These are phyloP conservation scores for Drosophila fulvimacula DNA, from an alignment of 2,888 invertebrate genomes.

Conservation along the genomic window DNA sequence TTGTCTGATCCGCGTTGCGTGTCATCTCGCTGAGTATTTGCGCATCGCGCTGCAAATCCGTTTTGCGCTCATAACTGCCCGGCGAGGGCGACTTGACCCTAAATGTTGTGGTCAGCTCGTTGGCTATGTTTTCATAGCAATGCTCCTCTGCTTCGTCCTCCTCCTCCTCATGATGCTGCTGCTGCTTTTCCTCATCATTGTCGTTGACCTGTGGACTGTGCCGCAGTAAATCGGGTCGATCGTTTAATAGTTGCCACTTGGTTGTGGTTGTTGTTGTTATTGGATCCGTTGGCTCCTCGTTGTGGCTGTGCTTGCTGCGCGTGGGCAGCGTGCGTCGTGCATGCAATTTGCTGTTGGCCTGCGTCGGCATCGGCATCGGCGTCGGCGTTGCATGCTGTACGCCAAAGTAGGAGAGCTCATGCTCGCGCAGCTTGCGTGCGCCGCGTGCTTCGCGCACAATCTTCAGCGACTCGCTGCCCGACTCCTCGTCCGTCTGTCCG, in stretches of 20 bases:
- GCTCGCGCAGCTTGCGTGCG: constrained; percentile 86
- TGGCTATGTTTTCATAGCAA: constrained; percentile 83
- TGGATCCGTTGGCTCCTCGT: constrained; percentile 37
- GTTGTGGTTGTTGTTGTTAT: constrained; percentile 62
- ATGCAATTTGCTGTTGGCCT: constrained; percentile 25
- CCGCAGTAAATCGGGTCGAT: constrained; percentile 83
- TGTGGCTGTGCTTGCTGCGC: constrained; percentile 53
- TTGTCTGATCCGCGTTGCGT: constrained; percentile 87
- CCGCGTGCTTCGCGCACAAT: constrained; percentile 84
- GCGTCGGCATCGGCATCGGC: constrained; percentile 36
- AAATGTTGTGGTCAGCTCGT: constrained; percentile 77
- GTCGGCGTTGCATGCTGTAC: constrained; percentile 61
- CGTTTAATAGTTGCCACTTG: constrained; percentile 82
- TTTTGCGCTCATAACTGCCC: constrained; percentile 78
- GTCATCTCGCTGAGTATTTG: constrained; percentile 87
- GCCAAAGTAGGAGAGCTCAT: constrained; percentile 88
- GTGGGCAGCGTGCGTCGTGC: constrained; percentile 69
- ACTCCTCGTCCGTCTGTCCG: constrained; percentile 53
- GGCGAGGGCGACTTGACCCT: constrained; percentile 70
- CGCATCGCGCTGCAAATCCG: constrained; percentile 83
- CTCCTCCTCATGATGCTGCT: background rate
- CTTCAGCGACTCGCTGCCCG: constrained; percentile 75
- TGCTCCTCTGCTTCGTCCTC: constrained; percentile 62
- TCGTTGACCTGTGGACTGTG: constrained; percentile 80
- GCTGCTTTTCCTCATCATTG: constrained; percentile 1